Base-by-base conservation (phyloP, 2,888 invertebrate species). In the Agrypnus murinus region DNA sequence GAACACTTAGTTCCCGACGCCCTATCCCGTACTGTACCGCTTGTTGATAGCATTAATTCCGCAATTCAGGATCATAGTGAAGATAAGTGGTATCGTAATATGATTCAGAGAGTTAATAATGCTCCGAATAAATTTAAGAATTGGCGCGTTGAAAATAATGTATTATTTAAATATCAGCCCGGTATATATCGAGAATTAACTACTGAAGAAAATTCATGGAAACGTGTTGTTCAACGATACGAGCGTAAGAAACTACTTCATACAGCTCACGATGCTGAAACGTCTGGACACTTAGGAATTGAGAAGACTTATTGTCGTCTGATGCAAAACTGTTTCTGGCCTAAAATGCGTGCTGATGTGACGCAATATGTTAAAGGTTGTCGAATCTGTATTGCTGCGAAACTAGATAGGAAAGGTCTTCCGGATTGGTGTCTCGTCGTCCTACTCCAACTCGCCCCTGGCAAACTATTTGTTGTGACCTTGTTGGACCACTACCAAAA, bases 371-470 rank as follows among this genome's bases (percentile, higher is more conserved):
- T 80, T 0, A 32, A 76, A 9, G 17, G 15, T 0, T 82, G 80
- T 63, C 5, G 12, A 0, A 60, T 32, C 1, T 80, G 79, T 57
- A 75, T 78, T 75, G 76, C 55, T 74, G 77, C 63, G 25, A 78
- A 77, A 65, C 15, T 72, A 0, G 15, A 66, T 0, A 78, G 73
- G 55, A 66, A 53, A 19, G 48, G 60, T 45, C 43, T 71, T 0
- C 50, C 79, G 0, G 78, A n/a, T n/a, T n/a, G n/a, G n/a, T n/a
- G 77, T 19, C 31, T 48, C 0, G 9, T 48, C 9, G 19, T n/a
- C 0, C 14, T 6, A n/a, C 48, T 25, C 10, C 48, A n/a, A 50
- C 34, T 0, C 9, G 31, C 5, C 79, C 80, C 0, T 81, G 80
- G 80, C 43, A 79, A 12, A 76, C 73, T 0, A 71, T 81, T 0